phyloP scores from a whole-genome alignment of 2,888 invertebrate species.

The Cheilosia vulpina region DNA sequence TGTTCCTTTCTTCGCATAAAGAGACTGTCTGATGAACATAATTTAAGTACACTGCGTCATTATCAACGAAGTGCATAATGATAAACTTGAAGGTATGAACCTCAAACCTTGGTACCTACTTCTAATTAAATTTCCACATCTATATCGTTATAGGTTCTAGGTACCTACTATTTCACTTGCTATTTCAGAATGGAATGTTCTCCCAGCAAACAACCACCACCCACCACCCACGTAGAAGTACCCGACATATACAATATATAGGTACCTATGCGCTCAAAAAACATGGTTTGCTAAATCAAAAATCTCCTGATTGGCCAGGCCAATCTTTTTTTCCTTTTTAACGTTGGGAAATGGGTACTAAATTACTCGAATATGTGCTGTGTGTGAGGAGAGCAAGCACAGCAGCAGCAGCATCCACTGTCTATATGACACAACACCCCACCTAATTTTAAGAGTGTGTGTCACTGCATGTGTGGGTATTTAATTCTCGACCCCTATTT shows the following conservation, averaged over 20 bases:
- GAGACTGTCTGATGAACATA: too few relatives aligned
- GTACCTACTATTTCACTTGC: background rate
- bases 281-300: slow-evolving; percentile 12
- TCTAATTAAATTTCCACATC: too few relatives aligned
- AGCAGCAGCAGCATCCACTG: slow-evolving; percentile 25
- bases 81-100: too few relatives aligned
- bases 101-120: too few relatives aligned
- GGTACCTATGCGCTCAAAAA: too few relatives aligned
- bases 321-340: slow-evolving; percentile 18
- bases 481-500: slow-evolving; percentile 65
- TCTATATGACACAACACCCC: slow-evolving; percentile 2
- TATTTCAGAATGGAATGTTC: background rate
- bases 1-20: too few relatives aligned
- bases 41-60: too few relatives aligned
- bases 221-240: slow-evolving; percentile 1
- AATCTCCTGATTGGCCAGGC: slow-evolving; percentile 59
- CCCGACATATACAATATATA: too few relatives aligned
- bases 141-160: background rate
- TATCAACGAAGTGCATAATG: too few relatives aligned
- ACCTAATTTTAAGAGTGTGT: slow-evolving; percentile 24
- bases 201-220: background rate
- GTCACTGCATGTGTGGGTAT: slow-evolving; percentile 48
- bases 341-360: slow-evolving; percentile 28
- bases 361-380: slow-evolving; percentile 56
- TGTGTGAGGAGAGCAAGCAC: slow-evolving; percentile 41